Conservation (phyloP, 2,888 invertebrate genomes). For the Tromatobia lineatoria region DNA sequence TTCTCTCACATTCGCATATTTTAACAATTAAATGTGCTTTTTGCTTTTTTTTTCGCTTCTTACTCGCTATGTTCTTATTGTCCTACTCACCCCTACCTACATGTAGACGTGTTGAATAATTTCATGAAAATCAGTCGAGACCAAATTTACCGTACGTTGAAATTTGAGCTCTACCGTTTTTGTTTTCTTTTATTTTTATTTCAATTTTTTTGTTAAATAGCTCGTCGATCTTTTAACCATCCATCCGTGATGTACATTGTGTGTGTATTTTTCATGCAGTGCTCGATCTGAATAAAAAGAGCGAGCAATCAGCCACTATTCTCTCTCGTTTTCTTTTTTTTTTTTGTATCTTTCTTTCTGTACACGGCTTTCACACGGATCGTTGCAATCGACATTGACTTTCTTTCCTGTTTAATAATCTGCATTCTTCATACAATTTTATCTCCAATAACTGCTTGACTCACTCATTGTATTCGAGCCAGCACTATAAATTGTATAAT, state of each 20-base stretch:
- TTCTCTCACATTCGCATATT: conserved; percentile 30
- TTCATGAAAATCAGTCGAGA: conserved; percentile 49
- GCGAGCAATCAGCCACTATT: conserved; percentile 30
- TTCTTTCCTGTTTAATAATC: conserved; percentile 8
- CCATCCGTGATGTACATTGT: conserved; percentile 37
- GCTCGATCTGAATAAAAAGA: conserved; percentile 49
- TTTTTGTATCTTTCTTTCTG: conserved; percentile 7
- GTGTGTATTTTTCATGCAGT: conserved; percentile 23
- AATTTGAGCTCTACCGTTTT: conserved; percentile 38
- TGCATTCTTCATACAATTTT: background rate
- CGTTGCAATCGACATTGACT: conserved; percentile 4
- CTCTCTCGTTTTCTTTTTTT: background rate
- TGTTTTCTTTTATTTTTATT: background rate
- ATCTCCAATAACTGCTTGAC: conserved; percentile 21
- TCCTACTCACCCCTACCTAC: conserved; percentile 63
- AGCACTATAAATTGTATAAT: conserved; percentile 43
- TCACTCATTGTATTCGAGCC: conserved; percentile 45
- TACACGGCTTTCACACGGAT: conserved; percentile 38
- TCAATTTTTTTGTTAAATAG: background rate
- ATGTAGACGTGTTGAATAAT: conserved; percentile 57
- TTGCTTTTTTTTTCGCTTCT: conserved; percentile 13
- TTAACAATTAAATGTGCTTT: conserved; percentile 26
- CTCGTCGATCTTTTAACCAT: conserved; percentile 36
- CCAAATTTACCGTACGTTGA: conserved; percentile 41
- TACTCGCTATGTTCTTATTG: conserved; percentile 64